Conservation (phyloP, 2,113 vertebrate species). For the Ameiurus melas region DNA sequence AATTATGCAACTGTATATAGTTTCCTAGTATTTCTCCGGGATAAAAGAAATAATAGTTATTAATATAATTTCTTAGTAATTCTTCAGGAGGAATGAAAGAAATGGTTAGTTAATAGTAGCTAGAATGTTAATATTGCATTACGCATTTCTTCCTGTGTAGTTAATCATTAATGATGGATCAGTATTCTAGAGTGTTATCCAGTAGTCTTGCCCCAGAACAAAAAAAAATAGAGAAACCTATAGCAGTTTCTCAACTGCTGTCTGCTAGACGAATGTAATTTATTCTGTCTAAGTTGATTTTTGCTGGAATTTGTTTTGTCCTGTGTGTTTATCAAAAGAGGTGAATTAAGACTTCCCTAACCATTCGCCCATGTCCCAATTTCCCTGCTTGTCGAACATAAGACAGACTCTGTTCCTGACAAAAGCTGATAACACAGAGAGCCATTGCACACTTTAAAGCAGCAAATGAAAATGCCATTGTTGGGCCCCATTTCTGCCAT, state of each 20-base stretch:
- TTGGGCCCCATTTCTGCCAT: slow-evolving; percentile 20
- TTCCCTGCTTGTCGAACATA: slow-evolving; percentile 50
- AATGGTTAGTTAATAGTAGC: too few species aligned
- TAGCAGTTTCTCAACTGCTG: background rate
- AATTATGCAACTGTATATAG: too few species aligned
- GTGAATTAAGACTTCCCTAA: background rate
- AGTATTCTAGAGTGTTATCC: too few species aligned
- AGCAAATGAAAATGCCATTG: slow-evolving; percentile 49
- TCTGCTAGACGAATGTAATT: background rate
- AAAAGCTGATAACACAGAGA: slow-evolving; percentile 44
- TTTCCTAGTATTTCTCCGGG: too few species aligned
- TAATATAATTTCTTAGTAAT: too few species aligned
- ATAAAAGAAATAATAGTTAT: too few species aligned
- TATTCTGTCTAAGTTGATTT: background rate
- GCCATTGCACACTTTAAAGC: slow-evolving; percentile 36
- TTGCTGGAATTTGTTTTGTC: background rate
- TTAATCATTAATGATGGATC: too few species aligned
- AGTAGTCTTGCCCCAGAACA: too few species aligned
- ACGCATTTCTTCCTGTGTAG: too few species aligned
- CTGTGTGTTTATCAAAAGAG: background rate
- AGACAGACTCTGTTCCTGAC: slow-evolving; percentile 34
- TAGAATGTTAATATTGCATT: too few species aligned
- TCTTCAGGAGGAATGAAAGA: too few species aligned
- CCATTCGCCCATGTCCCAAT: slow-evolving; percentile 51
- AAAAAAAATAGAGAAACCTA: background rate